Evolutionary conservation across 2,888 invertebrate species (phyloP).

Genomic region (Yponomeuta plumbellus): DNA sequence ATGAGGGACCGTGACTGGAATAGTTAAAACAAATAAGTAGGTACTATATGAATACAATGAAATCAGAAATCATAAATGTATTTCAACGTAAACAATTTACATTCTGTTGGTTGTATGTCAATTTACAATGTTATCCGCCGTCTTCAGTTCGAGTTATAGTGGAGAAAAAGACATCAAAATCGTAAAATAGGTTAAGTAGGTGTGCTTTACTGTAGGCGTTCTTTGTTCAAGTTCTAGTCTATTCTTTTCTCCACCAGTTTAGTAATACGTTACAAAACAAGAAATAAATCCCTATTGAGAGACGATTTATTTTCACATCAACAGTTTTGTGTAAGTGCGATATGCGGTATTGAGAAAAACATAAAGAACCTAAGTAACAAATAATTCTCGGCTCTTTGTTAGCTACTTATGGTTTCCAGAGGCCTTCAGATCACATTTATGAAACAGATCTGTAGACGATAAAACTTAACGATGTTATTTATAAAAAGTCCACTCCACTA

Average conservation of each 20-base stretch:
- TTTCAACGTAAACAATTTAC: too few relatives aligned
- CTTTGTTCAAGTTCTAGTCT: background rate
- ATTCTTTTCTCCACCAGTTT: background rate
- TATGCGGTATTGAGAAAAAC: background rate
- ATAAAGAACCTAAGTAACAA: background rate
- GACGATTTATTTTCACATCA: background rate
- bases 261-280: background rate
- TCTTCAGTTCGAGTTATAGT: too few relatives aligned
- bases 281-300: background rate
- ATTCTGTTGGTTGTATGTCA: too few relatives aligned
- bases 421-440: too few relatives aligned
- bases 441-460: too few relatives aligned
- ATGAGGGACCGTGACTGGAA: constrained; percentile 31
- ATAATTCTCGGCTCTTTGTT: background rate
- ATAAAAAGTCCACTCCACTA: too few relatives aligned
- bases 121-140: too few relatives aligned
- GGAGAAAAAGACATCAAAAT: too few relatives aligned
- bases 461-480: too few relatives aligned
- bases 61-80: too few relatives aligned
- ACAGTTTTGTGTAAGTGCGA: background rate
- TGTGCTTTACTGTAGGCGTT: background rate
- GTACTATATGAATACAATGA: background rate
- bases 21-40: constrained; percentile 18
- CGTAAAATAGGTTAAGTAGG: background rate
- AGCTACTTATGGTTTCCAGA: too few relatives aligned